These are phyloP conservation scores for Monarcha castaneiventris DNA, from an alignment of 2,113 vertebrate genomes.

Conservation along the genomic window DNA sequence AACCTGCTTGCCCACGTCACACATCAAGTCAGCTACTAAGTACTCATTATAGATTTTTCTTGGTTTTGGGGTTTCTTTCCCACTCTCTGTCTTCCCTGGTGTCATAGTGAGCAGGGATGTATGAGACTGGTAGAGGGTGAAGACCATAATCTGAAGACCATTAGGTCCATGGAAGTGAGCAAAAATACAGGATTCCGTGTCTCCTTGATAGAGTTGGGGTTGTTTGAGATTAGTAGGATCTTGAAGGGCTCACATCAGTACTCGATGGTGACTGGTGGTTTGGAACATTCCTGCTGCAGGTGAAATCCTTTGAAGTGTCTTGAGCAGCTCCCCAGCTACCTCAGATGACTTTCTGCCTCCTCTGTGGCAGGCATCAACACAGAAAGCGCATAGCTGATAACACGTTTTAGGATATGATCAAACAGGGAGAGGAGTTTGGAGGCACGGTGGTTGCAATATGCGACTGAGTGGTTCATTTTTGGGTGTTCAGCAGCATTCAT, in stretches of 20 bases:
- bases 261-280: not conserved
- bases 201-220: not conserved
- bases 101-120: not conserved
- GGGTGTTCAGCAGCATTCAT: accelerated
- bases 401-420: not conserved
- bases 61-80: not conserved
- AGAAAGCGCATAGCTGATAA: not conserved
- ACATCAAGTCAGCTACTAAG: not conserved
- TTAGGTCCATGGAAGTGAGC: not conserved
- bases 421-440: not conserved
- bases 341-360: not conserved
- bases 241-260: not conserved
- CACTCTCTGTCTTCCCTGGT: not conserved
- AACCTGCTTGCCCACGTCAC: not conserved
- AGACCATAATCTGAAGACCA: not conserved
- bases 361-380: not conserved
- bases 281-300: not conserved
- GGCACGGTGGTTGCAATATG: not conserved
- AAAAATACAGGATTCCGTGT: not conserved
- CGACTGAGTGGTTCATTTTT: not conserved
- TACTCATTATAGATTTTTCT: not conserved
- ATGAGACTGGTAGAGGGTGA: not conserved
- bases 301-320: not conserved
- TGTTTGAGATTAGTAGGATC: not conserved
- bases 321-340: not conserved